Evolutionary conservation across 2,888 invertebrate species (phyloP).

Genomic region (Julus scandinavius): DNA sequence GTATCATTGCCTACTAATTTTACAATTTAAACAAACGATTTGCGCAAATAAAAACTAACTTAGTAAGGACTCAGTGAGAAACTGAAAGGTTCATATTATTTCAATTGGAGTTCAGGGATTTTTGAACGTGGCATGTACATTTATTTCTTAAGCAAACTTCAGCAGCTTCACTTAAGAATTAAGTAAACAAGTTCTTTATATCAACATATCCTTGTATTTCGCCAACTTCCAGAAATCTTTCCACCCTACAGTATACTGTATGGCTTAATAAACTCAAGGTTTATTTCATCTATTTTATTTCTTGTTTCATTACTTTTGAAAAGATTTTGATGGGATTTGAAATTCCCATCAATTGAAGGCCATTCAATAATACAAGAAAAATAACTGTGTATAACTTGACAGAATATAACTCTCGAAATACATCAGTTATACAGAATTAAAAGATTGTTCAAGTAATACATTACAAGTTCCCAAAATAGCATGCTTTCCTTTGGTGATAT

Average conservation of each 20-base stretch:
- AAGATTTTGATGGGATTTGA: neutral
- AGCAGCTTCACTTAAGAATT: neutral
- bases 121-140: neutral
- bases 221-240: neutral
- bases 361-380: neutral
- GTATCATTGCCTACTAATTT: neutral
- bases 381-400: too few relatives aligned
- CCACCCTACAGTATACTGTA: neutral
- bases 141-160: neutral
- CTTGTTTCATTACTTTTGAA: neutral
- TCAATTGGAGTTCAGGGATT: conserved; percentile 1
- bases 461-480: too few relatives aligned
- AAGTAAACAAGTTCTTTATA: neutral
- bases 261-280: neutral
- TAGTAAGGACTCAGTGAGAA: neutral
- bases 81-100: neutral
- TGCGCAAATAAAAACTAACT: neutral
- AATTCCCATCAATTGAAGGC: neutral
- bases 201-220: too few relatives aligned
- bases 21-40: neutral
- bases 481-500: too few relatives aligned
- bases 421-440: too few relatives aligned
- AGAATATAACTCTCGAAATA: too few relatives aligned
- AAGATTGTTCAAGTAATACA: too few relatives aligned
- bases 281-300: neutral